These are phyloP conservation scores for Pterobdella sp. DNA, from an alignment of 2,888 invertebrate genomes.

Conservation along the genomic window DNA sequence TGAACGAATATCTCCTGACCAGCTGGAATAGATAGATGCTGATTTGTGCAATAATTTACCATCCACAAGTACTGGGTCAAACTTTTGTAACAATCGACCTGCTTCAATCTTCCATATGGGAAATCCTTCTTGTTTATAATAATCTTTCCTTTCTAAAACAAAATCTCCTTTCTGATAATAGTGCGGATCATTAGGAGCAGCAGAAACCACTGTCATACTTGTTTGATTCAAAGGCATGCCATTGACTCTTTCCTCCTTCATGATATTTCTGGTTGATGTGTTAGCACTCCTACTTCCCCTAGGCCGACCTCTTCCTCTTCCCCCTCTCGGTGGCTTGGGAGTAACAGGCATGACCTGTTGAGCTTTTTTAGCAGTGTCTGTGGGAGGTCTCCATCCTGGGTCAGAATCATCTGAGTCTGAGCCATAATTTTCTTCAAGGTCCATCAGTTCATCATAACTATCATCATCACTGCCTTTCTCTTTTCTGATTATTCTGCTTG, in stretches of 20 bases:
- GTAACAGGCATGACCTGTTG: conserved; percentile 11
- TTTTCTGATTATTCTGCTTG: conserved; percentile 10
- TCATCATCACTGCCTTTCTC: conserved; percentile 30
- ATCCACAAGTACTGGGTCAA: conserved; percentile 54
- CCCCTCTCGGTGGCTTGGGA: conserved; percentile 12
- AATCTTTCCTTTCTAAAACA: conserved; percentile 64
- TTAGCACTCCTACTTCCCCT: conserved; percentile 22
- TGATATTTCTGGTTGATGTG: not conserved
- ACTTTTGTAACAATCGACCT: conserved; percentile 63
- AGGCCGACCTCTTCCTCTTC: conserved; percentile 22
- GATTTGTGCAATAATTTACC: conserved; percentile 33
- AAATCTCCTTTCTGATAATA: conserved; percentile 67
- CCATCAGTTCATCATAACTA: conserved; percentile 25
- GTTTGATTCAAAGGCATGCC: not conserved
- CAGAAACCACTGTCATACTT: not conserved
- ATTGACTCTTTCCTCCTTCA: conserved; percentile 18
- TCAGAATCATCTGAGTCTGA: conserved; percentile 30
- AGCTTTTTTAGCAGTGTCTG: conserved; percentile 5
- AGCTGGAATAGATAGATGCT: conserved; percentile 43
- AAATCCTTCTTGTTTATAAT: conserved; percentile 64
- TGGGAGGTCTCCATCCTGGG: conserved; percentile 28
- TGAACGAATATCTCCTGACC: conserved; percentile 44
- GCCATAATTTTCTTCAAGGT: not conserved
- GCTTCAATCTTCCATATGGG: conserved; percentile 84
- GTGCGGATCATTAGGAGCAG: conserved; percentile 20